phyloP scores from a whole-genome alignment of 2,797 vertebrate species.

The Pipistrellus pipistrellus region DNA sequence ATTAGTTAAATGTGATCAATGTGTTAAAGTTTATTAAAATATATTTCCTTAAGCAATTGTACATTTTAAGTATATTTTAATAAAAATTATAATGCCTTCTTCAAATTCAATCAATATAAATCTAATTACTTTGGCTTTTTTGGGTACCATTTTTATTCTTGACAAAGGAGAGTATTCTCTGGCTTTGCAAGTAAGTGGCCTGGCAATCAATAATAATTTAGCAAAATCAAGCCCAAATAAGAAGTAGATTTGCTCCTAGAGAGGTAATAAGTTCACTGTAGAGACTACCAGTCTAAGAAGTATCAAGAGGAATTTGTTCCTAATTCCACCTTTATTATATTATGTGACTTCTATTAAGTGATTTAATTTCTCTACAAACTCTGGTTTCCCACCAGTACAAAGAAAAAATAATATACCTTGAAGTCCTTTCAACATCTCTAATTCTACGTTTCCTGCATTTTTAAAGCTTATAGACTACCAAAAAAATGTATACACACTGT shows the following conservation, averaged over 20 bases:
- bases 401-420: background rate
- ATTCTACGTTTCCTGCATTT: background rate
- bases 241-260: background rate
- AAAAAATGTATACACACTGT: background rate
- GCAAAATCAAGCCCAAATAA: conserved; percentile 9
- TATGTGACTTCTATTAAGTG: background rate
- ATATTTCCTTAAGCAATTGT: conserved; percentile 17
- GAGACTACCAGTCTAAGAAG: background rate
- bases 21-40: background rate
- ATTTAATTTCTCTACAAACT: background rate
- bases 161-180: conserved; percentile 12
- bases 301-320: background rate
- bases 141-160: conserved; percentile 47
- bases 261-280: background rate
- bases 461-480: background rate
- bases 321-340: background rate
- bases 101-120: conserved; percentile 50
- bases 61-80: conserved; percentile 43
- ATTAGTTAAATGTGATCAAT: background rate
- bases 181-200: background rate
- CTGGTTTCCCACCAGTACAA: background rate
- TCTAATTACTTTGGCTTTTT: conserved; percentile 56
- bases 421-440: background rate
- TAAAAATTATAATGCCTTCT: background rate
- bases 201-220: background rate